Evolutionary conservation across 2,797 vertebrate genomes (phyloP).

Genomic region (Macrochelys suwanniensis): DNA sequence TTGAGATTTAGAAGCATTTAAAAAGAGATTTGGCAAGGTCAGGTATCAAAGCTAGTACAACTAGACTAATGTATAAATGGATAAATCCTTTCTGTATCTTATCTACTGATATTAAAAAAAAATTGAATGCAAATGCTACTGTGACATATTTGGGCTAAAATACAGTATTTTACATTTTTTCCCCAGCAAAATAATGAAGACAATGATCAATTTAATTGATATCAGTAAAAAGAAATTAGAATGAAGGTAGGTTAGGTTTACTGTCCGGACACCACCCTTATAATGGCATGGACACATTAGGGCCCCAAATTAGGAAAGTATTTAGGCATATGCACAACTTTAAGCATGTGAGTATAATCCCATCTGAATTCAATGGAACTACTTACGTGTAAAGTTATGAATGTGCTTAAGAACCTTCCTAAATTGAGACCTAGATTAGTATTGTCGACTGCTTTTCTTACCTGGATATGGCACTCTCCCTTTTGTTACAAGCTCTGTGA

Average conservation of each 20-base stretch:
- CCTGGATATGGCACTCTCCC: conserved; percentile 98
- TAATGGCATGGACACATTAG: neutral
- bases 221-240: neutral
- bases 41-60: conserved; percentile 29
- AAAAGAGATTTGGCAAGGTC: conserved; percentile 37
- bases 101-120: neutral
- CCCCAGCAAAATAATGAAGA: neutral
- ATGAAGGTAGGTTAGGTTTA: neutral
- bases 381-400: neutral
- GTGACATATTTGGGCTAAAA: conserved; percentile 15
- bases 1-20: conserved; percentile 22
- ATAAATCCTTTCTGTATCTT: neutral
- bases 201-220: neutral
- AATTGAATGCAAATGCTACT: neutral
- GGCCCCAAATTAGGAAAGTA: neutral
- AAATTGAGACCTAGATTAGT: neutral
- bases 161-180: neutral
- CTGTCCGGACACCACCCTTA: conserved; percentile 3
- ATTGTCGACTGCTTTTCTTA: conserved; percentile 73
- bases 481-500: conserved; percentile 97
- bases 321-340: neutral
- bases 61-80: conserved; percentile 5
- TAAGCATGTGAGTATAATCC: accelerated
- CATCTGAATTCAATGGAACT: neutral
- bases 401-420: neutral